Conservation (phyloP, 2,888 invertebrate species). For the Cantharis rufa region DNA sequence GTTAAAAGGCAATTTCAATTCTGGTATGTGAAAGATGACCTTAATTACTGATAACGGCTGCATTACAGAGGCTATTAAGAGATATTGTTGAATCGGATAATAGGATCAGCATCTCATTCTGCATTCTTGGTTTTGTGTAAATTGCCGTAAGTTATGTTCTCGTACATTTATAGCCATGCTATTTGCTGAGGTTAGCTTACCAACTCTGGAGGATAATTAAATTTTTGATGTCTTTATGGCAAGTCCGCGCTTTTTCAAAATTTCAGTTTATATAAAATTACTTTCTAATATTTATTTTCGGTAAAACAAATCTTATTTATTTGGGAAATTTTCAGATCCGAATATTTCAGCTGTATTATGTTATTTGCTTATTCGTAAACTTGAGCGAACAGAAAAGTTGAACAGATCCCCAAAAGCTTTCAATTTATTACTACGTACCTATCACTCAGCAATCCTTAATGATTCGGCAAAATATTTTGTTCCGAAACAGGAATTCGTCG, state of each 20-base stretch:
- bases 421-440: neutral
- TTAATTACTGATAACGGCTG: slow-evolving; percentile 39
- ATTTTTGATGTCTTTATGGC: slow-evolving; percentile 26
- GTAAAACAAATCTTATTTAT: neutral
- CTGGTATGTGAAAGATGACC: slow-evolving; percentile 37
- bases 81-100: slow-evolving; percentile 42
- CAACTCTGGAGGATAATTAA: slow-evolving; percentile 21
- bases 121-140: slow-evolving; percentile 31
- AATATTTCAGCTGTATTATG: neutral
- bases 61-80: slow-evolving; percentile 39
- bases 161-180: slow-evolving; percentile 34
- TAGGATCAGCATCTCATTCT: slow-evolving; percentile 40
- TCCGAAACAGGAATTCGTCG: neutral
- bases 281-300: neutral
- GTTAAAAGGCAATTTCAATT: slow-evolving; percentile 30
- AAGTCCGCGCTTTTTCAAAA: neutral
- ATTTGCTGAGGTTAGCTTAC: slow-evolving; percentile 31
- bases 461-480: neutral
- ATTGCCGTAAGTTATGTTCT: slow-evolving; percentile 33
- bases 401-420: neutral
- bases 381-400: neutral
- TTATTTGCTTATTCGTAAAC: slow-evolving; percentile 3
- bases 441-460: neutral
- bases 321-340: neutral
- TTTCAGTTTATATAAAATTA: neutral